Evolutionary conservation across 2,113 vertebrate species (phyloP).

Genomic region (Chelonoidis abingdonii): DNA sequence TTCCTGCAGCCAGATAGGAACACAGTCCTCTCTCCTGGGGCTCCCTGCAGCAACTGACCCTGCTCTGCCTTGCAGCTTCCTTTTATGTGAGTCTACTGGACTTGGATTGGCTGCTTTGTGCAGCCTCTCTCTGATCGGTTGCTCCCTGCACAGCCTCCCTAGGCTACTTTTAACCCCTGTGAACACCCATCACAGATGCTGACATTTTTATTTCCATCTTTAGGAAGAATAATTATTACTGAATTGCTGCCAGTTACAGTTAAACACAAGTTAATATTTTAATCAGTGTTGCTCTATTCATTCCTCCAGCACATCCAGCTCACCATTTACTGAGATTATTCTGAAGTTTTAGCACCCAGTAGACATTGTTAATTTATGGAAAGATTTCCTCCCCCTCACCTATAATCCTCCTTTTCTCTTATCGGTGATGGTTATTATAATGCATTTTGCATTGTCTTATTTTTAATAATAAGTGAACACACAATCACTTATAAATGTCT

Average conservation of each 20-base stretch:
- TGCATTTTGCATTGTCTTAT: slow-evolving; percentile 4
- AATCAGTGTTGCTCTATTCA: slow-evolving; percentile 27
- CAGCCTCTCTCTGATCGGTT: too few species aligned
- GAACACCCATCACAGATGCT: neutral
- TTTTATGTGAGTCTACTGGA: too few species aligned
- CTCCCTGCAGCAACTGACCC: too few species aligned
- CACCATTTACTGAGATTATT: neutral
- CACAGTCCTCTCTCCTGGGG: too few species aligned
- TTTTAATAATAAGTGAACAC: slow-evolving; percentile 3
- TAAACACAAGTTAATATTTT: slow-evolving; percentile 35
- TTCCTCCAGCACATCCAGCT: slow-evolving; percentile 10
- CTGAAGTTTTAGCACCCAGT: neutral
- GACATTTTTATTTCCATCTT: neutral
- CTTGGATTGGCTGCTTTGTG: too few species aligned
- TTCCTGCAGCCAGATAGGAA: too few species aligned
- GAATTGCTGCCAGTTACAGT: slow-evolving; percentile 6
- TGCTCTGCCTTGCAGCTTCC: too few species aligned
- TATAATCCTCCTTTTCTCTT: slow-evolving; percentile 25
- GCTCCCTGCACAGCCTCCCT: too few species aligned
- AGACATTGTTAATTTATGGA: slow-evolving; percentile 29
- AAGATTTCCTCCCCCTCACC: neutral
- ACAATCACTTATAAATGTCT: slow-evolving; percentile 51
- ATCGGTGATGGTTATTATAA: slow-evolving; percentile 43
- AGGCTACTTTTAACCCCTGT: too few species aligned
- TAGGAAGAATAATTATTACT: neutral